Conservation (phyloP, 1,140 invertebrate genomes). For the Brachionus asplanchnoidis region DNA sequence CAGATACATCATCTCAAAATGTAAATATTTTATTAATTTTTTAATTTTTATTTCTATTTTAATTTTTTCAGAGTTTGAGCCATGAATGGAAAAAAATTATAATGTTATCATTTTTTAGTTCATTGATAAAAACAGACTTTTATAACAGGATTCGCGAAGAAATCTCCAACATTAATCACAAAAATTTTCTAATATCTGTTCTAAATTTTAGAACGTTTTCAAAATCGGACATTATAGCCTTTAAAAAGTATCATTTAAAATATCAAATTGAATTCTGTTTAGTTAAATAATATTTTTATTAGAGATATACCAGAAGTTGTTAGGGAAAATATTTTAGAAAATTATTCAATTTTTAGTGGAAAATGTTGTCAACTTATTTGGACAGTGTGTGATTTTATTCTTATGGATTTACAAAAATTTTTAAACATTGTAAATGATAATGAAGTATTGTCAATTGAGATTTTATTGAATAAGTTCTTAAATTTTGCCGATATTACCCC, state of each 20-base stretch:
- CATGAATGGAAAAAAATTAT: background rate
- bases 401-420: background rate
- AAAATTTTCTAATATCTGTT: background rate
- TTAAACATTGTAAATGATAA: background rate
- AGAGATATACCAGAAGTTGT: background rate
- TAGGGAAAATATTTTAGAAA: background rate
- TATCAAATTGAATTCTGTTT: background rate
- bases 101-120: background rate
- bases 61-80: background rate
- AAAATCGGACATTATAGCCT: background rate
- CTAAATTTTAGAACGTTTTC: background rate
- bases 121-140: background rate
- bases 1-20: background rate
- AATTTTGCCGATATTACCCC: conserved; percentile 17
- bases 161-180: background rate
- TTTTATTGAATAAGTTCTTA: background rate
- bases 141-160: background rate
- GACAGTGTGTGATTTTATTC: background rate
- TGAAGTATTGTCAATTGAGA: background rate
- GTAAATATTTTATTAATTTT: background rate
- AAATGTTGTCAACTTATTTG: conserved; percentile 16
- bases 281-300: background rate
- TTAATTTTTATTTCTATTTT: background rate
- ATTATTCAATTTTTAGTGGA: conserved; percentile 34
- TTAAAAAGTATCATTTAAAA: background rate